A percentile compares a stretch with the other conserved stretches of the same genome.
Conservation (phyloP, 2,113 vertebrate species). For the Forbesichthys agassizii region DNA sequence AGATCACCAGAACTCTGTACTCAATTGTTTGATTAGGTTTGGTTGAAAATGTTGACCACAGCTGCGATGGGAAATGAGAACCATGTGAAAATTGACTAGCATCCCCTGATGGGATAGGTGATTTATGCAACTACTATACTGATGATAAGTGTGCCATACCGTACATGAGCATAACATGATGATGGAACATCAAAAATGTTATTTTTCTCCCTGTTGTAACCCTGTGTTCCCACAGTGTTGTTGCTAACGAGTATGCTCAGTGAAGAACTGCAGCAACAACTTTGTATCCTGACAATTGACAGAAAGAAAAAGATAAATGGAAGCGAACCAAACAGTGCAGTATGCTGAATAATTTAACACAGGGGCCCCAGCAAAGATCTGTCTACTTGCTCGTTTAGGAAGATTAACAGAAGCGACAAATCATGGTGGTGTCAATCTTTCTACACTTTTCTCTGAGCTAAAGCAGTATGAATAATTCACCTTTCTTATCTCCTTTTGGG, state of each 20-base stretch:
- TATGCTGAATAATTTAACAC: slow-evolving; percentile 73
- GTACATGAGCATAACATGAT: slow-evolving; percentile 17
- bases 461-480: slow-evolving; percentile 62
- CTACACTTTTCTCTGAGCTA: slow-evolving; percentile 43
- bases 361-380: slow-evolving; percentile 61
- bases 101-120: too few species aligned
- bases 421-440: slow-evolving; percentile 68
- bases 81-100: too few species aligned
- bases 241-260: slow-evolving; percentile 49
- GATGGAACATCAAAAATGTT: slow-evolving; percentile 8
- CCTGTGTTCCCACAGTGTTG: slow-evolving; percentile 13
- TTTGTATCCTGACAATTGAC: slow-evolving; percentile 55
- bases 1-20: too few species aligned
- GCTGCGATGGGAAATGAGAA: too few species aligned
- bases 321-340: slow-evolving; percentile 59
- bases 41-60: too few species aligned
- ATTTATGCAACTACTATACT: slow-evolving; percentile 21
- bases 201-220: slow-evolving; percentile 20
- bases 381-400: slow-evolving; percentile 67
- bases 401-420: slow-evolving; percentile 74
- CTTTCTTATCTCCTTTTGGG: slow-evolving; percentile 58
- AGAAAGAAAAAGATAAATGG: slow-evolving; percentile 48
- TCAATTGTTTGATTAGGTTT: too few species aligned
- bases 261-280: slow-evolving; percentile 39
- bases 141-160: neutral